phyloP scores from a whole-genome alignment of 2,113 vertebrate genomes.

The Bucco capensis region DNA sequence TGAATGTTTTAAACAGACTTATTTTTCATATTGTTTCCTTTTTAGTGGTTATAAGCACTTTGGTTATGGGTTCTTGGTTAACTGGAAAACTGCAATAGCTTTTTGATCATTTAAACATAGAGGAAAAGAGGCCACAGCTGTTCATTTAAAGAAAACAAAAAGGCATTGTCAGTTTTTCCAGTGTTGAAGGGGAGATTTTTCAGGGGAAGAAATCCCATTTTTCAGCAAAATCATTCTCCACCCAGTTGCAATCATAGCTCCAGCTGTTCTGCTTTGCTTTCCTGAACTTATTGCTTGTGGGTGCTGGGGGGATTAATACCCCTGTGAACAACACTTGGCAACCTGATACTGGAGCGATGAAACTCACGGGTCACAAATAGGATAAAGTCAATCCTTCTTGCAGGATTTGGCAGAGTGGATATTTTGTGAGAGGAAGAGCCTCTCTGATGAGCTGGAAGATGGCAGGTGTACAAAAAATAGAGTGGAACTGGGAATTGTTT shows the following conservation, averaged over 20 bases:
- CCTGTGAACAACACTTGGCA: conserved; percentile 21
- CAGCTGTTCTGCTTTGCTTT: conserved; percentile 41
- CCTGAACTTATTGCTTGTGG: background rate
- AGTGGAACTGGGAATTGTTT: conserved; percentile 32
- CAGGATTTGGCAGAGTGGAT: conserved; percentile 35
- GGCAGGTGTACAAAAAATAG: conserved; percentile 58
- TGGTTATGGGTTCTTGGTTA: background rate
- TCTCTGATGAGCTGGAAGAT: conserved; percentile 62
- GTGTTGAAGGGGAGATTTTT: conserved; percentile 22
- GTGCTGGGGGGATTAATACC: background rate
- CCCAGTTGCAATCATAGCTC: conserved; percentile 18
- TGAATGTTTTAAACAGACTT: background rate
- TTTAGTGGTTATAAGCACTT: background rate
- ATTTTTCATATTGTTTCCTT: background rate
- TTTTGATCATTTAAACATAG: conserved; percentile 6
- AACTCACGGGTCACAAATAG: background rate
- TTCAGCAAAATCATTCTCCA: conserved; percentile 44
- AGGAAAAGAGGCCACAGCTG: conserved; percentile 23
- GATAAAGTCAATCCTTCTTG: conserved; percentile 7
- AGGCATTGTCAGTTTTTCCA: conserved; percentile 53
- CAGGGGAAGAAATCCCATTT: conserved; percentile 28
- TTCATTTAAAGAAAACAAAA: conserved; percentile 39
- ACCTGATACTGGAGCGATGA: background rate
- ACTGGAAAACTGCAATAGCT: conserved; percentile 34
- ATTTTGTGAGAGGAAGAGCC: conserved; percentile 44